phyloP scores from a whole-genome alignment of 2,797 vertebrate species.

The Limosa lapponica region DNA sequence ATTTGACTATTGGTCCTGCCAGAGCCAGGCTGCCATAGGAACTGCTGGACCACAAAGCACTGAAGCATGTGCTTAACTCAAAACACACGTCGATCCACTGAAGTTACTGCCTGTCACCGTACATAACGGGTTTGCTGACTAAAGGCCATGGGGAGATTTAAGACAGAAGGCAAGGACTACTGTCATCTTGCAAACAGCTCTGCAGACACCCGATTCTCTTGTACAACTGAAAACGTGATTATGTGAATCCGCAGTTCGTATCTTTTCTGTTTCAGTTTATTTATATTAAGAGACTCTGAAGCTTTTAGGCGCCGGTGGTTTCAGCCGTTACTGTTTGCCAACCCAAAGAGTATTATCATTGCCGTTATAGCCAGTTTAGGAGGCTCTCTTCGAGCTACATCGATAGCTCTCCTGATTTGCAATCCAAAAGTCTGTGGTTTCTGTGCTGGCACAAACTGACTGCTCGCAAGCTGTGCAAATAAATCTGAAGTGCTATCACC shows the following conservation, averaged over 20 bases:
- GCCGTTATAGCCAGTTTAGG: not conserved
- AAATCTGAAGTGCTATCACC: not conserved
- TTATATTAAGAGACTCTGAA: not conserved
- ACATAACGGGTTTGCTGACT: not conserved
- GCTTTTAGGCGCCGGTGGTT: not conserved
- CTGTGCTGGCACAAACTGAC: not conserved
- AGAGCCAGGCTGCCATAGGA: not conserved
- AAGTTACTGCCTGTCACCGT: not conserved
- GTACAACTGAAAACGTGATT: not conserved
- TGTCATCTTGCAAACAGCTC: not conserved
- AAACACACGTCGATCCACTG: not conserved
- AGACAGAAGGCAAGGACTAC: not conserved
- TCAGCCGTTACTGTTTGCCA: not conserved
- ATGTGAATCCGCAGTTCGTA: not conserved
- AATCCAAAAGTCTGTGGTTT: conserved; percentile 8
- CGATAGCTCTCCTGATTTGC: not conserved
- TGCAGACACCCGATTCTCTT: conserved; percentile 26
- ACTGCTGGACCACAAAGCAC: not conserved
- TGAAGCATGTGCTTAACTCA: not conserved
- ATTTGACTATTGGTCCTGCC: not conserved
- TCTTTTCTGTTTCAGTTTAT: not conserved
- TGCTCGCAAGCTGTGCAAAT: conserved; percentile 37
- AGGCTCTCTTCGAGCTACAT: not conserved
- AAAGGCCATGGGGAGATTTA: not conserved
- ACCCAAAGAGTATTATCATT: not conserved